A percentile compares a stretch with the other conserved stretches of the same genome.
Conservation (phyloP, 1,140 invertebrate genomes). For the Eufriesea mexicana region DNA sequence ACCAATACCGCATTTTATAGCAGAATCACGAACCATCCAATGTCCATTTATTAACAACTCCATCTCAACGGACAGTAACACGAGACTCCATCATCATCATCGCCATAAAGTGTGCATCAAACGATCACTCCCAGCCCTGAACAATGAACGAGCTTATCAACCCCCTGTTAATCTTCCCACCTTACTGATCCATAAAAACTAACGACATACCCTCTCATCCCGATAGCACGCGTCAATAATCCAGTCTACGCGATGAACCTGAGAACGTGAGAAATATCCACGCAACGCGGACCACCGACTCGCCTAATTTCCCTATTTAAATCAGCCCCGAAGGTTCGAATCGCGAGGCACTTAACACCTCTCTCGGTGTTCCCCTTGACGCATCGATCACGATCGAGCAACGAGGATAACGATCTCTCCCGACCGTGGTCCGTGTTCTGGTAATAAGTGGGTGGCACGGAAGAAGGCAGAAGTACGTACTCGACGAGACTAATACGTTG, state of each 20-base stretch:
- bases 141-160: background rate
- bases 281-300: background rate
- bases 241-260: background rate
- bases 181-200: background rate
- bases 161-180: background rate
- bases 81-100: background rate
- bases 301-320: background rate
- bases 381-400: slow-evolving; percentile 29
- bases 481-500: slow-evolving; percentile 20
- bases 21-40: background rate
- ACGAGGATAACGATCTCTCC: slow-evolving; percentile 4
- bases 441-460: slow-evolving; percentile 33
- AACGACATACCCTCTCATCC: background rate
- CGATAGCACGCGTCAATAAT: background rate
- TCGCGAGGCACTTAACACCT: slow-evolving; percentile 18
- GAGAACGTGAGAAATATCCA: background rate
- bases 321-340: background rate
- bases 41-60: background rate
- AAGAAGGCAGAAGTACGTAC: slow-evolving; percentile 37
- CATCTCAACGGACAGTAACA: background rate
- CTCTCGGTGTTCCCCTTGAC: no score
- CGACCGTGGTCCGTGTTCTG: background rate
- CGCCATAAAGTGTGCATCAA: background rate
- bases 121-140: background rate
- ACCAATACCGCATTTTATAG: background rate